Evolutionary conservation across 2,113 vertebrate species (phyloP).

Genomic region (Epinephelus cyanopodus): DNA sequence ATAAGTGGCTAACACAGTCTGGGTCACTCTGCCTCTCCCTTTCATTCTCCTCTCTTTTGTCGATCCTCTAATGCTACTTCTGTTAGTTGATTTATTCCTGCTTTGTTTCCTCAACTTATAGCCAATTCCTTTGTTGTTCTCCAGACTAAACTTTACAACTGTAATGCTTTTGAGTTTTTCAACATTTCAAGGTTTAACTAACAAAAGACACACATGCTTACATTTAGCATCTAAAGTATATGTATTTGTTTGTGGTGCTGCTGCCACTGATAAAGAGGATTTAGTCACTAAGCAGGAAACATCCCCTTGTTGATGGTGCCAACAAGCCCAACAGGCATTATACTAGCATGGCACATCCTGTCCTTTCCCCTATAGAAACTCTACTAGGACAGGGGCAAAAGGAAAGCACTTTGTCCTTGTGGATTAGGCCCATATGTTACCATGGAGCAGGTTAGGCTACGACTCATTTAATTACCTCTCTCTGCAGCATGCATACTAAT

Average conservation of each 20-base stretch:
- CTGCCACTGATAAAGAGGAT: constrained; percentile 9
- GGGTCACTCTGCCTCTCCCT: not conserved
- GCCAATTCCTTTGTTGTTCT: not conserved
- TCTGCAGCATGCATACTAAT: constrained; percentile 21
- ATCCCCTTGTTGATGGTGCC: constrained; percentile 15
- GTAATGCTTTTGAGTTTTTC: not conserved
- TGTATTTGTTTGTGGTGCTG: not conserved
- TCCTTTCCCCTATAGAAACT: constrained; percentile 27
- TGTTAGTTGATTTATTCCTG: not conserved
- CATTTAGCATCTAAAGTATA: not conserved
- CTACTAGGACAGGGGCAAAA: constrained; percentile 29
- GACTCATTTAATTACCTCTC: constrained; percentile 26
- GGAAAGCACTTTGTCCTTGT: constrained; percentile 41
- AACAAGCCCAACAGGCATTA: constrained; percentile 30
- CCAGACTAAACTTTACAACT: not conserved
- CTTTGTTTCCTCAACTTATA: not conserved
- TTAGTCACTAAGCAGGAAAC: constrained; percentile 22
- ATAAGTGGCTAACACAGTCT: constrained; percentile 9
- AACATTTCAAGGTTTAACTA: constrained; percentile 2
- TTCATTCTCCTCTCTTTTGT: not conserved
- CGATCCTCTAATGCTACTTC: not conserved
- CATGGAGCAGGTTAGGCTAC: constrained; percentile 43
- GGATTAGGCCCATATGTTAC: constrained; percentile 62
- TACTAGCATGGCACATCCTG: constrained; percentile 45
- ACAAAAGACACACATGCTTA: not conserved